A percentile compares a stretch with the other conserved stretches of the same genome.
These are phyloP conservation scores for Fundulus diaphanus DNA, from an alignment of 2,797 vertebrate genomes.

Conservation along the genomic window DNA sequence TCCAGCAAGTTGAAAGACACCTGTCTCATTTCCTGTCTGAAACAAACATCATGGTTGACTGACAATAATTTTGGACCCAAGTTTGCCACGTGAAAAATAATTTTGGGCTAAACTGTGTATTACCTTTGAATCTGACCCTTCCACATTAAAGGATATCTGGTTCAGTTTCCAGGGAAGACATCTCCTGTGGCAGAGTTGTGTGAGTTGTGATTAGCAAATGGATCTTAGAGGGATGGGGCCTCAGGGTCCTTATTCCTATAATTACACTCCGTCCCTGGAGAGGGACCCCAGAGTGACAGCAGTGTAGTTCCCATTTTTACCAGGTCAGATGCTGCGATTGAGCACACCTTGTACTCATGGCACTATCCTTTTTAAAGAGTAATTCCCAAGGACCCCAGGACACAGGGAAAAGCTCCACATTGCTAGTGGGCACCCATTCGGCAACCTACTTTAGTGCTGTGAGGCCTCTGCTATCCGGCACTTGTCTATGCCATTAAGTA, in stretches of 20 bases:
- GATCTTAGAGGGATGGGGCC: conserved; percentile 76
- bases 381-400: conserved; percentile 75
- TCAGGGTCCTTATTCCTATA: conserved; percentile 79
- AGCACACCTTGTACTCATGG: conserved; percentile 76
- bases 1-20: background rate
- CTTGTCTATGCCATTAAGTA: conserved; percentile 48
- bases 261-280: conserved; percentile 83
- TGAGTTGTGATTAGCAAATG: conserved; percentile 84
- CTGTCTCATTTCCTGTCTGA: background rate
- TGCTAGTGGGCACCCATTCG: conserved; percentile 75
- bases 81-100: background rate
- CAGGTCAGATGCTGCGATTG: conserved; percentile 78
- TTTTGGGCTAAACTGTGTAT: conserved; percentile 14
- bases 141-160: conserved; percentile 79
- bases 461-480: conserved; percentile 36
- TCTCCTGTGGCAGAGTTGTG: conserved; percentile 66
- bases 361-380: conserved; percentile 79
- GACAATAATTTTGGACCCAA: background rate
- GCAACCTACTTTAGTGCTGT: conserved; percentile 69
- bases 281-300: conserved; percentile 78
- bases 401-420: conserved; percentile 78
- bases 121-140: conserved; percentile 80
- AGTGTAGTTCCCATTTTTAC: conserved; percentile 79
- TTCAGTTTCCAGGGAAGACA: conserved; percentile 80
- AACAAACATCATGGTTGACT: background rate